Evolutionary conservation across 1,140 invertebrate species (phyloP), one percentile per base, ranked within the genome.

Genomic region (Diploscapter pachys): DNA sequence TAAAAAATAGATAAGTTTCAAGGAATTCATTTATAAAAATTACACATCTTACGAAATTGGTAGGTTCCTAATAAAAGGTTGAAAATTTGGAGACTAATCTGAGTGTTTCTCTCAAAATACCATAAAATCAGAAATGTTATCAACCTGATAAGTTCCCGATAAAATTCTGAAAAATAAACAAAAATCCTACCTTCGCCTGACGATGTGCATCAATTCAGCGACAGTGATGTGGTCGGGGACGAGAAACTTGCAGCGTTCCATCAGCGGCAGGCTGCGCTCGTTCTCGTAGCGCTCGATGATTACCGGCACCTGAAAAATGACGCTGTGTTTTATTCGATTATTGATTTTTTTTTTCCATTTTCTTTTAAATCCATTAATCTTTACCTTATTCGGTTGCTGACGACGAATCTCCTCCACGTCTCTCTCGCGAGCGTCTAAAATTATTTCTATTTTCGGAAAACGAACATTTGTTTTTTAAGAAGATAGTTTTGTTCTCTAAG

Each of bases 201-300:
- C 88, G 63, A 91, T 91, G 82, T 89, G 89, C 73, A 90, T 88
- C 13, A 91, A 85, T 82, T 90, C 90, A 78, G 89, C 89, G 81
- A 91, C 88, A 65, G 89, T 89, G 3, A 91, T 87, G 82, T 90
- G 89, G 82, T 89, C 88, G 63, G 90, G 90, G 56, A 91, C 89
- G 62, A 91, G 83, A 83, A 90, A 91, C 85, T 91, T 91, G 78
- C 88, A 89, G 82, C 89, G 89, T 79, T 90, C 90, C 72, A 91
- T 80, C 8, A 89, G 79, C 61, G 90, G 90, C 31, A 91, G 84
- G 76, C 87, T 87, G 78, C 89, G 89, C 81, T 91, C 90, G 64
- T 87, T 86, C 66, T 86, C 80, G 80, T 87, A 90, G 55, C 90
- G 80, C 80, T 91, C 90, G 76, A 91, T 90, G 54, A 91, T 89